Conservation (phyloP, 1,140 invertebrate genomes). For the Anoplolepis gracilipes region DNA sequence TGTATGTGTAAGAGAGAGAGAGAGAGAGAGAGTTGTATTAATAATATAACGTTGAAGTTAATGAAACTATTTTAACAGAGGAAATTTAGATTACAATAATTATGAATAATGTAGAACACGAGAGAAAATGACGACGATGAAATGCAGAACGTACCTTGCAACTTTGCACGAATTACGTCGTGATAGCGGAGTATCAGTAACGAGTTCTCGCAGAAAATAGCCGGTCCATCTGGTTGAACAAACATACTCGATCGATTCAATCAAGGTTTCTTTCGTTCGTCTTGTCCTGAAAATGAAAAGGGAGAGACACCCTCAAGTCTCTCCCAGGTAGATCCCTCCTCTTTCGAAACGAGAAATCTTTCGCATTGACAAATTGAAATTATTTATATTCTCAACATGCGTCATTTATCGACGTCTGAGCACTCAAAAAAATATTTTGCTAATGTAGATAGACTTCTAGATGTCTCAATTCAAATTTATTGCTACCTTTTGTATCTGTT, state of each 20-base stretch:
- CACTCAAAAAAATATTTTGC: too few relatives aligned
- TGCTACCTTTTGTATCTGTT: too few relatives aligned
- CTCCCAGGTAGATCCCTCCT: not conserved
- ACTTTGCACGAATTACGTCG: slow-evolving; percentile 29
- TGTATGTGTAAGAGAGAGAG: too few relatives aligned
- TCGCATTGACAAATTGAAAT: slow-evolving; percentile 38
- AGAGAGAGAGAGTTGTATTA: not conserved
- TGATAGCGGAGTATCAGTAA: slow-evolving; percentile 36
- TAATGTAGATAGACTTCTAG: too few relatives aligned
- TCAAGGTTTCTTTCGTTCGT: slow-evolving; percentile 42
- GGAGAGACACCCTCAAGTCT: too few relatives aligned
- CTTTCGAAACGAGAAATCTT: too few relatives aligned
- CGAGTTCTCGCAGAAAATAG: slow-evolving; percentile 39
- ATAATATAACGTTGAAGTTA: not conserved
- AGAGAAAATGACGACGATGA: not conserved
- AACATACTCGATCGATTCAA: slow-evolving; percentile 52
- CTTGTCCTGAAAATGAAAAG: slow-evolving; percentile 14
- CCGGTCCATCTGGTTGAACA: slow-evolving; percentile 43
- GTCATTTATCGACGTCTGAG: not conserved
- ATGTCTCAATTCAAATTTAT: too few relatives aligned
- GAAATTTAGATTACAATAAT: slow-evolving; percentile 8
- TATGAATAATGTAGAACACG: not conserved
- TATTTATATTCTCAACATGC: not conserved
- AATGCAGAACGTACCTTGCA: slow-evolving; percentile 1
- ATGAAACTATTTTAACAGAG: not conserved